Evolutionary conservation across 2,888 invertebrate species (phyloP).

Genomic region (Caenorhabditis afra): DNA sequence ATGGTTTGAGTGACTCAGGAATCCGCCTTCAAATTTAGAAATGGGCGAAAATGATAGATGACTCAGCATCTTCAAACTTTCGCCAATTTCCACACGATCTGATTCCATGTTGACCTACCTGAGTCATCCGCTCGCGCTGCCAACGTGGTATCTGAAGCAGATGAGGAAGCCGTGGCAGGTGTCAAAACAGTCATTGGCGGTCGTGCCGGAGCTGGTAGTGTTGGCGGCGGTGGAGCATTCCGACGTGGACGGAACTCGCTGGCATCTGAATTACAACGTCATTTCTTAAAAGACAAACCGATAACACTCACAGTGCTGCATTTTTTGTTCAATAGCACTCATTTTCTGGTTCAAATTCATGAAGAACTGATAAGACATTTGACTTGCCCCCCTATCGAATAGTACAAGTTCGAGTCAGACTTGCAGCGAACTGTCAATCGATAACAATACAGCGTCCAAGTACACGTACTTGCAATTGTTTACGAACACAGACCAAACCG

Average conservation of each 20-base stretch:
- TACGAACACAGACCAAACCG: constrained; percentile 32
- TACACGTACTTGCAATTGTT: constrained; percentile 46
- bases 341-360: constrained; percentile 14
- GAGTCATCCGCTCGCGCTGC: constrained; percentile 31
- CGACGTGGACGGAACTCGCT: constrained; percentile 44
- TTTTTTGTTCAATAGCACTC: constrained; percentile 25
- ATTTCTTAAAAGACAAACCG: not conserved
- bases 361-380: not conserved
- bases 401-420: constrained; percentile 9
- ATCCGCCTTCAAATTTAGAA: no score
- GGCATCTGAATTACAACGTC: constrained; percentile 31
- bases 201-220: constrained; percentile 17
- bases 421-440: not conserved
- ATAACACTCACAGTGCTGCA: constrained; percentile 19
- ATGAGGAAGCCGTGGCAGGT: constrained; percentile 2
- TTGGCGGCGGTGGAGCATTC: constrained; percentile 30
- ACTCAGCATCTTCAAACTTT: not conserved
- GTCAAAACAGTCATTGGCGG: not conserved
- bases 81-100: not conserved
- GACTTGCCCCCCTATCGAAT: not conserved
- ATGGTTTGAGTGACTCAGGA: not conserved
- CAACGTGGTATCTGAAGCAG: constrained; percentile 1
- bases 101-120: constrained; percentile 21
- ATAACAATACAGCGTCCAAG: constrained; percentile 9
- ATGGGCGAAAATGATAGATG: not conserved